Evolutionary conservation across 2,888 invertebrate genomes (phyloP), one percentile per base, ranked within the genome.

Genomic region (Neoitamus cyanurus): DNA sequence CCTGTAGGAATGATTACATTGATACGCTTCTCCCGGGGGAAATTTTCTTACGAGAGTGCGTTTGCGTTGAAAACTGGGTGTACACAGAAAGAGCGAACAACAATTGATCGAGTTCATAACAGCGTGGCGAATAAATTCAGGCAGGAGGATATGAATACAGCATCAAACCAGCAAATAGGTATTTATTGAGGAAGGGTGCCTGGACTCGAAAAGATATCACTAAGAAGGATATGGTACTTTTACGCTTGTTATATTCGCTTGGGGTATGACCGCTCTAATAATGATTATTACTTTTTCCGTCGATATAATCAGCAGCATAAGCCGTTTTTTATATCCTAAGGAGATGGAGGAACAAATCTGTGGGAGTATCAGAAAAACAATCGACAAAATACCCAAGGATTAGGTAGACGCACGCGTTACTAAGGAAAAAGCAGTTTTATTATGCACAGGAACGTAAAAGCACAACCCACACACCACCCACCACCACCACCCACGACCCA

Each of bases 71-170:
- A 80, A 80, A 68, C 80, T 68, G 80, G 58, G 42, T 80, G 28
- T 78, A 85, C 78, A 69, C 58, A 36, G 3, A 77, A 46, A 25
- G 42, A 77, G 46, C 77, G 31, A 83, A 83, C 85, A 86, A 84
- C 86, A 86, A 86, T 86, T 84, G 84, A 86, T 86, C 83, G 84
- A 84, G 84, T 84, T 86, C 86, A 86, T 84, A 77, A 78, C 42
- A 83, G 80, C 86, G 84, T 86, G 84, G 84, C 86, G 78, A 82
- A 86, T 84, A 86, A 85, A 83, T 83, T 84, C 83, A 72, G 80
- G 36, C 84, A 78, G 84, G 78, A 75, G 83, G 80, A 77, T 80
- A 80, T 80, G 25, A 80, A 80, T 80, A 80, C 80, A 58, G 34
- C 80, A 58, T 7, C 68, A 68, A 48, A 34, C 28, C 37, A 31